Percentiles rank a stretch among this genome's conserved stretches.
These are phyloP conservation scores for Tetheella fluctuosa DNA, from an alignment of 2,888 invertebrate genomes.

Conservation along the genomic window DNA sequence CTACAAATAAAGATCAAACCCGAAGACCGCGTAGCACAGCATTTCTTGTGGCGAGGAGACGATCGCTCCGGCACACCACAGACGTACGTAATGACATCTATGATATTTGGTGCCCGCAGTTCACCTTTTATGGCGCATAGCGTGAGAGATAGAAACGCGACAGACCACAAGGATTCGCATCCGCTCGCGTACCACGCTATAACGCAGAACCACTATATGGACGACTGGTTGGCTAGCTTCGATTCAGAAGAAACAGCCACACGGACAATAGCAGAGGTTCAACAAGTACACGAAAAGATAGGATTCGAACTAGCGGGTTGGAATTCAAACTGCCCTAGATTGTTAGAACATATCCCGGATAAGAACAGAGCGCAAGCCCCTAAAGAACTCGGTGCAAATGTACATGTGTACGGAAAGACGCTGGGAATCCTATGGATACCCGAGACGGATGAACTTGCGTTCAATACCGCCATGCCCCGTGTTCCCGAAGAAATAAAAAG, in stretches of 20 bases:
- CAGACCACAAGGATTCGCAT: background rate
- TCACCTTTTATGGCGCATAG: background rate
- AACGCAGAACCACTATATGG: background rate
- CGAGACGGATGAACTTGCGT: background rate
- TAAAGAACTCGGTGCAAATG: background rate
- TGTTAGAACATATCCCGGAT: no score
- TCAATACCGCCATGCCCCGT: no score
- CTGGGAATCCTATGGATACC: background rate
- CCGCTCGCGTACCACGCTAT: background rate
- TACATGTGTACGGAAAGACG: background rate
- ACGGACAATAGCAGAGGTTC: no score
- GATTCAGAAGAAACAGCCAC: background rate
- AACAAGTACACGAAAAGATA: no score
- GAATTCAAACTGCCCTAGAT: background rate
- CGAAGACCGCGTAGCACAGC: background rate
- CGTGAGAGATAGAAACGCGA: background rate
- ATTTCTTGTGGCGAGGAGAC: background rate
- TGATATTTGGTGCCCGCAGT: background rate
- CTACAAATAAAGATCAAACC: background rate
- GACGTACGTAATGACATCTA: background rate
- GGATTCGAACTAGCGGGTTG: background rate
- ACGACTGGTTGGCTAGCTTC: background rate
- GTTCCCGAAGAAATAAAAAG: background rate
- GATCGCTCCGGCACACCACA: background rate
- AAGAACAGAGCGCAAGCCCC: no score